Conservation (phyloP, 2,888 invertebrate genomes). For the Leucozona laternaria region DNA sequence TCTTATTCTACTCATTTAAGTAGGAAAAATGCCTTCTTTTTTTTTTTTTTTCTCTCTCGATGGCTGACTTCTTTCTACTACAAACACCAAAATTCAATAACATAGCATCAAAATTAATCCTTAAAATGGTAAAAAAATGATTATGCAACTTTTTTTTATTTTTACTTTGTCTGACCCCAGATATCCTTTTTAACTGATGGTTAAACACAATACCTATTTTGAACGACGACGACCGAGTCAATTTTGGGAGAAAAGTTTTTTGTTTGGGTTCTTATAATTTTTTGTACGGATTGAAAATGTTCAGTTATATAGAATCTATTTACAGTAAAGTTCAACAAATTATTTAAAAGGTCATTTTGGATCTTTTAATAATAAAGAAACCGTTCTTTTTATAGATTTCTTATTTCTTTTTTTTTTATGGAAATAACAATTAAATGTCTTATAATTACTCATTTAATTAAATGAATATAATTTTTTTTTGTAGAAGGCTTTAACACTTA, state of each 20-base stretch:
- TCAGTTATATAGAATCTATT: neutral
- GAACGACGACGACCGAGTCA: neutral
- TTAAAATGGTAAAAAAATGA: neutral
- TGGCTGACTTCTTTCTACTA: neutral
- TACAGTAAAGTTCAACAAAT: neutral
- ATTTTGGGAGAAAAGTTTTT: neutral
- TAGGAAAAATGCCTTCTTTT: neutral
- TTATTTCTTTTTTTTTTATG: neutral
- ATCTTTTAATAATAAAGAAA: neutral
- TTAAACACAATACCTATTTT: neutral
- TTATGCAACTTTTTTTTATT: neutral
- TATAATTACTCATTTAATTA: too few species aligned
- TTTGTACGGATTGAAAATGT: neutral
- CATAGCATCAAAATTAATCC: neutral
- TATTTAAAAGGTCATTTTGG: neutral
- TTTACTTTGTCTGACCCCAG: neutral
- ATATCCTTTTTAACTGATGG: neutral
- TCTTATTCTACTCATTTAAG: neutral
- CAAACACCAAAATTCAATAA: neutral
- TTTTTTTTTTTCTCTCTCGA: neutral
- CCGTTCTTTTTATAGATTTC: neutral
- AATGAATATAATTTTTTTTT: too few species aligned
- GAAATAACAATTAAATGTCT: neutral
- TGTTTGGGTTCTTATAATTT: neutral
- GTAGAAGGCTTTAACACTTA: too few species aligned